These are phyloP conservation scores for Drosophila lini DNA, from an alignment of 1,140 invertebrate genomes.

Conservation along the genomic window DNA sequence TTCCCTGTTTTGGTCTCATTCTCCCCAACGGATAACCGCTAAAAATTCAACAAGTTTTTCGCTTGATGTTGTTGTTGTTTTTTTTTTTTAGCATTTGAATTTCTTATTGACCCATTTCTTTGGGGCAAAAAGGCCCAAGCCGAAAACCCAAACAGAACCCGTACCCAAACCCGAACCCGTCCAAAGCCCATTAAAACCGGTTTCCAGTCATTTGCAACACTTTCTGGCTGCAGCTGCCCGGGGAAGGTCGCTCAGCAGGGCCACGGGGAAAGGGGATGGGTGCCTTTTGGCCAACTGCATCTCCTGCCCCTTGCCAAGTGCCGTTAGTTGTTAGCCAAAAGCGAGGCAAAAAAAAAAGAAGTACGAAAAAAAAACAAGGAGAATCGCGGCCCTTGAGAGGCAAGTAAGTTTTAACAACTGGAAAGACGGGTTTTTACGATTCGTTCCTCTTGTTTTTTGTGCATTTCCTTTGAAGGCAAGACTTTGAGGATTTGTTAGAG, in stretches of 20 bases:
- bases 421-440: slow-evolving; percentile 41
- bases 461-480: slow-evolving; percentile 40
- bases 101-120: slow-evolving; percentile 75
- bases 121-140: slow-evolving; percentile 37
- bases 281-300: slow-evolving; percentile 52
- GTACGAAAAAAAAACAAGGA: slow-evolving; percentile 3
- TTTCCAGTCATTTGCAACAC: slow-evolving; percentile 62
- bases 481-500: slow-evolving; percentile 49
- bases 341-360: slow-evolving; percentile 6
- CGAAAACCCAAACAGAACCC: slow-evolving; percentile 29
- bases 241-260: slow-evolving; percentile 41
- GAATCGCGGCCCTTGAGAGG: slow-evolving; percentile 46
- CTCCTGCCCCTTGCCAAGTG: slow-evolving; percentile 36
- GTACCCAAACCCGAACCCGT: slow-evolving; percentile 14
- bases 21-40: slow-evolving; percentile 27
- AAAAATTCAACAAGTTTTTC: slow-evolving; percentile 46
- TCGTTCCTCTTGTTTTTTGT: slow-evolving; percentile 13
- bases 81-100: slow-evolving; percentile 60
- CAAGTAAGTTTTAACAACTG: slow-evolving; percentile 50
- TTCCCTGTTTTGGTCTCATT: slow-evolving; percentile 43
- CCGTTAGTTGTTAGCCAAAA: slow-evolving; percentile 50
- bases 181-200: slow-evolving; percentile 51
- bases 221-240: slow-evolving; percentile 55
- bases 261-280: background rate
- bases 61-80: slow-evolving; percentile 16